Evolutionary conservation across 1,140 invertebrate species (phyloP).

Genomic region (Drosophila melanogaster): Release_6_plus_ISO1_MT NT_033779.5:2824001-2824500

Average conservation of each 20-base stretch:
- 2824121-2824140: conserved; percentile 89
- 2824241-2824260: conserved; percentile 17
- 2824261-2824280: background rate
- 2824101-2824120: conserved; percentile 86
- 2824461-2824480: conserved; percentile 11
- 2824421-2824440: conserved; percentile 19
- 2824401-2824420: background rate
- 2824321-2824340: conserved; percentile 10
- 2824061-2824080: conserved; percentile 22
- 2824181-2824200: conserved; percentile 55
- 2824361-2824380: background rate
- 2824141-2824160: conserved; percentile 91
- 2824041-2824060: conserved; percentile 86
- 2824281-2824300: conserved; percentile 1
- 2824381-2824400: conserved; percentile 10
- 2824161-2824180: conserved; percentile 89
- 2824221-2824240: conserved; percentile 18
- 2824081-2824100: conserved; percentile 61
- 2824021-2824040: conserved; percentile 91
- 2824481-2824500: conserved; percentile 1
- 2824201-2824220: conserved; percentile 14
- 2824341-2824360: background rate
- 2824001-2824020: conserved; percentile 88
- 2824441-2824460: conserved; percentile 8
- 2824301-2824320: conserved; percentile 15